Evolutionary conservation across 2,113 vertebrate species (phyloP), one percentile per base, ranked within the genome.

Genomic region (Rissa tridactyla): DNA sequence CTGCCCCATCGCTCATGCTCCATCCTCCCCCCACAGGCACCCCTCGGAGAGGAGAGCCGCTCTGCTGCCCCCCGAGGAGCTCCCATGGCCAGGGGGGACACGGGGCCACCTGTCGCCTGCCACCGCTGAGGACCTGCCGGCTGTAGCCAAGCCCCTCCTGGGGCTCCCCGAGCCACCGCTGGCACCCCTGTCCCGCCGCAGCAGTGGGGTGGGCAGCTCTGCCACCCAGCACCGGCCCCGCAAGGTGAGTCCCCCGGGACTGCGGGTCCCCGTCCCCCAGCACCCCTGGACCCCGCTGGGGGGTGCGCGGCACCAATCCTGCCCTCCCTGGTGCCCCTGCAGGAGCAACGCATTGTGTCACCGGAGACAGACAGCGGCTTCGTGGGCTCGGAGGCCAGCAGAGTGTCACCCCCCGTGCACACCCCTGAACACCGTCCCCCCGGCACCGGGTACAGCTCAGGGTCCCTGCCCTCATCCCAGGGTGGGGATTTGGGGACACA

Each of bases 361-460:
- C 99, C 99, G 0, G 99, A 99, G 97, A 99, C 99, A 0, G 99
- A 99, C 98, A 99, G 99, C 2, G 99, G 99, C 55, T 99, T 99
- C 51, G 86, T 99, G 82, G 99, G 99, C 72, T 99, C 99, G 0
- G 99, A 99, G 97, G 98, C 98, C 97, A 98, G 99, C 95, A 98
- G 92, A 38, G 97, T 98, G 62, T 99, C 98, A 4, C 98, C 98
- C 18, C 92, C 98, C 21, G 96, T 97, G 47, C 96, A 96, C 61
- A 98, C 97, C 89, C 98, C 97, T 9, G 96, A 98, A 97, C 98
- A 98, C 83, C 98, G 61, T 58, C 94, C 97, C 92, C 85, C 90
- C 1, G 38, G 77, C 32, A 23, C 61, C 3, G 97, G 98, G 99
- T 99, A 98, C 4, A 55, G 49, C 64, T 21, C 9, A 0, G 52